A percentile compares a stretch with the other conserved stretches of the same genome.
Evolutionary conservation across 2,888 invertebrate species (phyloP).

Genomic region (Candidula unifasciata): DNA sequence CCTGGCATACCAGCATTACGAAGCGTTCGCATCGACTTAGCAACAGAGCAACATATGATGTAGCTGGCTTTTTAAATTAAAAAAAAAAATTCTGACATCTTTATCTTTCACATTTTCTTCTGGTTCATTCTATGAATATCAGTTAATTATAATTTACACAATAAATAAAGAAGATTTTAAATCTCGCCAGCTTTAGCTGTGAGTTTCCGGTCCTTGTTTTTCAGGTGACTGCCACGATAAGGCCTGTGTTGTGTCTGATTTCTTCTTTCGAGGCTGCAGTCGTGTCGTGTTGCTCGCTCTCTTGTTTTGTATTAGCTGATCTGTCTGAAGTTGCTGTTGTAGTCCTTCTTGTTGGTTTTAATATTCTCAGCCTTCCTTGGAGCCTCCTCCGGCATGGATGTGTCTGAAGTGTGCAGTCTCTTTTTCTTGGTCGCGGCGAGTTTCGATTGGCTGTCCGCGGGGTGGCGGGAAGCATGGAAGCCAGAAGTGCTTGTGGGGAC

Average conservation of each 20-base stretch:
- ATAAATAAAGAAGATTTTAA: not conserved
- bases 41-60: too few species aligned
- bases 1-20: too few species aligned
- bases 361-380: conserved; percentile 23
- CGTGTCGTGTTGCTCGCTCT: not conserved
- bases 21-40: too few species aligned
- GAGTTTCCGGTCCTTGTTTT: conserved; percentile 13
- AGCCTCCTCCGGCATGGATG: conserved; percentile 9
- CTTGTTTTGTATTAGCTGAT: not conserved
- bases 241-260: not conserved
- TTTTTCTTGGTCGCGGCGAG: not conserved
- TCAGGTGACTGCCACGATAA: not conserved
- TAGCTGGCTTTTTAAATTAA: too few species aligned
- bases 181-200: not conserved
- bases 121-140: too few species aligned
- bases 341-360: conserved; percentile 31
- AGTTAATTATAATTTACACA: not conserved
- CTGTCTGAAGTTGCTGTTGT: conserved; percentile 18
- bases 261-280: not conserved
- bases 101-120: too few species aligned
- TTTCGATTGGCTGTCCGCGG: not conserved
- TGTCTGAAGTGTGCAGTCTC: not conserved
- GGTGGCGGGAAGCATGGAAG: not conserved
- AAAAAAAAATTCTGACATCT: too few species aligned
- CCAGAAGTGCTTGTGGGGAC: not conserved